Evolutionary conservation across 2,797 vertebrate genomes (phyloP), one percentile per base, ranked within the genome.

Genomic region (Numenius phaeopus): DNA sequence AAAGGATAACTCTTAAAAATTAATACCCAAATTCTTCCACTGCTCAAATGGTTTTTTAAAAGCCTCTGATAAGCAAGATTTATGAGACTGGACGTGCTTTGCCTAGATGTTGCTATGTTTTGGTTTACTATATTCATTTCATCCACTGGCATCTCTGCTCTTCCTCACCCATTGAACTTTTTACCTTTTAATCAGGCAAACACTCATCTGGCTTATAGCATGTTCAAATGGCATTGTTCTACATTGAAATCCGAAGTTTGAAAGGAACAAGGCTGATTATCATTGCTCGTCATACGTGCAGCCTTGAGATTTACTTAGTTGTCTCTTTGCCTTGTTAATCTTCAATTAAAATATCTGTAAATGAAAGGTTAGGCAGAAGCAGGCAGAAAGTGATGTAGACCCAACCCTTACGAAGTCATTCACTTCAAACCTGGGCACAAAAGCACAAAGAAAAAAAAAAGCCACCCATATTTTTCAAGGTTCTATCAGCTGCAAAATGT

Each of bases 121-220:
- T 95, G 30, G 94, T 98, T 97, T 95, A 91, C 61, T 91, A 12
- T 44, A 70, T 44, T 49, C 14, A 65, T 97, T 97, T 87, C 67
- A 90, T 55, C 54, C 52, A 61, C 71, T 26, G 3, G 4, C 91
- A 50, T 79, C 78, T 97, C 96, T 98, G 96, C 57, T 97, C 72
- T 97, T 97, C 78, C 66, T 98, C 96, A 97, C 32, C 39, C 70
- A 76, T 19, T 98, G 96, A 98, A 97, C 98, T 97, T 98, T 97
- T 98, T 97, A 96, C 85, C 66, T 50, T 97, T 87, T 73, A 84
- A 89, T 95, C 79, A 69, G 90, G 42, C 87, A 90, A 91, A 82
- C 50, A 49, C 55, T 96, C 77, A 50, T 78, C n/a, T 92, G 52
- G 24, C 13, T 93, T 86, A 78, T 42, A 32, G 30, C 52, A 47